These are phyloP conservation scores for Hemiprocne comata DNA, from an alignment of 2,113 vertebrate species.

Conservation along the genomic window DNA sequence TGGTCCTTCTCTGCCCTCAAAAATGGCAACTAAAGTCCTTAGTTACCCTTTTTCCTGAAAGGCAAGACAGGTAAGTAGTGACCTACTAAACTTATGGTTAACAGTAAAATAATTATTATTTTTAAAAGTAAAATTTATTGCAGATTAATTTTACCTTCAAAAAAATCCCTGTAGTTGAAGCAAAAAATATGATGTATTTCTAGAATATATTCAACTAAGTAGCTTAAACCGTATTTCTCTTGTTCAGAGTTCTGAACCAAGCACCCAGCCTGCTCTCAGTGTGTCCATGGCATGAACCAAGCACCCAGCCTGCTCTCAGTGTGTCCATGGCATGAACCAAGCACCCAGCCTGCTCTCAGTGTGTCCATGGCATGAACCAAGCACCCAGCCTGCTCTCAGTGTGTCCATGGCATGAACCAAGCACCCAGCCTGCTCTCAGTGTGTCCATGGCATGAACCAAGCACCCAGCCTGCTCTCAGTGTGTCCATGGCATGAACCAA, in stretches of 20 bases:
- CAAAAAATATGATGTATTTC: neutral
- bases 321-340: too few relatives aligned
- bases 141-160: neutral
- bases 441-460: too few relatives aligned
- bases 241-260: neutral
- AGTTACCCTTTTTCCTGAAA: neutral
- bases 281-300: too few relatives aligned
- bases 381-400: too few relatives aligned
- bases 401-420: too few relatives aligned
- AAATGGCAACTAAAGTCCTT: neutral
- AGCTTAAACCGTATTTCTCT: neutral
- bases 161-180: neutral
- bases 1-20: neutral
- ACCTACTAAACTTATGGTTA: neutral
- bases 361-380: too few relatives aligned
- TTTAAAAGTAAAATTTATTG: neutral
- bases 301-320: too few relatives aligned
- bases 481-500: neutral
- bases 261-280: too few relatives aligned
- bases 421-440: too few relatives aligned
- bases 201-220: fast-evolving
- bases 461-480: too few relatives aligned
- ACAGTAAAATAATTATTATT: neutral
- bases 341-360: too few relatives aligned
- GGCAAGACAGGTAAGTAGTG: neutral